phyloP scores from a whole-genome alignment of 2,888 invertebrate genomes.

The Agrochola lota region DNA sequence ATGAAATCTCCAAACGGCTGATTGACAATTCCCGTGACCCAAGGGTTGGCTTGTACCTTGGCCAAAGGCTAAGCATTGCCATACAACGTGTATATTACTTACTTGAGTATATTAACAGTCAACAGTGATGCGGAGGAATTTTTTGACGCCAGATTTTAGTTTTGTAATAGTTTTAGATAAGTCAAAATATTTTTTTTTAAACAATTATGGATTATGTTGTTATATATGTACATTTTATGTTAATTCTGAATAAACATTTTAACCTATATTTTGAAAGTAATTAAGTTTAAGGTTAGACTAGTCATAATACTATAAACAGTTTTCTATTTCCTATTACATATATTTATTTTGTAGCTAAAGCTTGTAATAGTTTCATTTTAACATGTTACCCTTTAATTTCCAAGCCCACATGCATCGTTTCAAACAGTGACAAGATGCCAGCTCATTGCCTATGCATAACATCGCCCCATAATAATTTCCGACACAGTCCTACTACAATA shows the following conservation, averaged over 20 bases:
- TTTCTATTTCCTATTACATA: background rate
- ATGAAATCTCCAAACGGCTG: background rate
- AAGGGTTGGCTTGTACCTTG: background rate
- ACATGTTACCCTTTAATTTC: background rate
- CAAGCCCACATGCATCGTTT: slow-evolving; percentile 7
- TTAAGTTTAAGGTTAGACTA: background rate
- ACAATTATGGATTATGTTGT: background rate
- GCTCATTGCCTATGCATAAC: slow-evolving; percentile 50
- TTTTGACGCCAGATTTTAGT: background rate
- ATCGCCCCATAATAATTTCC: slow-evolving; percentile 26
- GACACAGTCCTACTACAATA: slow-evolving; percentile 35
- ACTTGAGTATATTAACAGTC: background rate
- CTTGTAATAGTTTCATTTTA: background rate
- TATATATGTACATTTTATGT: background rate
- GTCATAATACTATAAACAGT: no score
- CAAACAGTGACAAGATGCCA: slow-evolving; percentile 44
- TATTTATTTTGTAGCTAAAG: background rate
- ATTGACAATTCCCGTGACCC: background rate
- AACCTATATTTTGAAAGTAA: background rate
- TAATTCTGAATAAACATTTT: background rate
- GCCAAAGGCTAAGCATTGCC: background rate
- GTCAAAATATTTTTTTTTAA: background rate
- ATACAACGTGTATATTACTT: background rate
- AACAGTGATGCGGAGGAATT: background rate
- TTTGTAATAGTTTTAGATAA: background rate